Evolutionary conservation across 1,140 invertebrate genomes (phyloP).

Genomic region (Nephila pilipes): DNA sequence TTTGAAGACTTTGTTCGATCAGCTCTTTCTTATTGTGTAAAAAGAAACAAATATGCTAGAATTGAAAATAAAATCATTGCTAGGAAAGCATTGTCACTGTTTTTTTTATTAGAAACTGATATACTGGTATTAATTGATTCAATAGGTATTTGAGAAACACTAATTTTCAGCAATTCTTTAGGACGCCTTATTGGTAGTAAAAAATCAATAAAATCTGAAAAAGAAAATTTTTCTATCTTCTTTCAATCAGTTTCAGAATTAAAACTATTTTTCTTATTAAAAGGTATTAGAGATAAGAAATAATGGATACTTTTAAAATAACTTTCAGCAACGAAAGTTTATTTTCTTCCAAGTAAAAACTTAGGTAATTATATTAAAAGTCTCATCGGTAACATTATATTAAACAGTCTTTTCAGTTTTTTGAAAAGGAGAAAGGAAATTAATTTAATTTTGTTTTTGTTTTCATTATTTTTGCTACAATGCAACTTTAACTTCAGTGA

Average conservation of each 20-base stretch:
- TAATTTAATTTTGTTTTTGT: constrained; percentile 1
- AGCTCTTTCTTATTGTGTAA: too few relatives aligned
- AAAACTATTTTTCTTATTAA: neutral
- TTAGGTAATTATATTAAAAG: neutral
- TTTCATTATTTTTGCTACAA: neutral
- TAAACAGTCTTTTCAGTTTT: neutral
- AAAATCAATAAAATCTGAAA: neutral
- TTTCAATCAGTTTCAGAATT: too few relatives aligned
- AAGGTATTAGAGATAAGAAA: neutral
- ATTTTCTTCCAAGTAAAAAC: neutral
- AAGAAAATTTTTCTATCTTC: neutral
- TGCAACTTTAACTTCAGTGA: neutral
- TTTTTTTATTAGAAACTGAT: neutral
- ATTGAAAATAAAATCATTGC: too few relatives aligned
- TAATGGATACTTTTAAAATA: neutral
- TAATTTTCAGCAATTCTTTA: neutral
- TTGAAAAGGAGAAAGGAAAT: neutral
- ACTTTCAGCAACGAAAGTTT: neutral
- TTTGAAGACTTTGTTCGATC: too few relatives aligned
- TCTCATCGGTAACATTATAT: neutral
- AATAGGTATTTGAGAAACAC: neutral
- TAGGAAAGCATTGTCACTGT: too few relatives aligned
- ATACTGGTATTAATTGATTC: neutral
- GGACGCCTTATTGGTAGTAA: neutral
- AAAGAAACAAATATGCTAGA: too few relatives aligned